Base-by-base conservation (phyloP, 2,113 vertebrate genomes). In the Melanotaenia duboulayi region DNA sequence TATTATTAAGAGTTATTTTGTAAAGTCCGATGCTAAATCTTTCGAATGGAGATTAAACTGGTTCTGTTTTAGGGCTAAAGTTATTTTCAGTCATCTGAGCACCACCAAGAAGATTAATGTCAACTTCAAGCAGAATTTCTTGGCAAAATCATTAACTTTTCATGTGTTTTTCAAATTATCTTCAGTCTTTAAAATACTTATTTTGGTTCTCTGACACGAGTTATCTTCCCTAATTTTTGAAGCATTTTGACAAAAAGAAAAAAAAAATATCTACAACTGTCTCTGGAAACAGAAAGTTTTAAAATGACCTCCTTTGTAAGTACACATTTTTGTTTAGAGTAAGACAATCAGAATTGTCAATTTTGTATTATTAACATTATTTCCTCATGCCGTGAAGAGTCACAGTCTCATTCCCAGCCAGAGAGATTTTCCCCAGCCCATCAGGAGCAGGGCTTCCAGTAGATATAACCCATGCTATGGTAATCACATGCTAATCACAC, bases 401-500 rank as follows among this genome's bases (percentile, higher is more conserved):
- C 88, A 84, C 87, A 89, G 80, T 74, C 88, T 89, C 85, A 85
- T 82, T 81, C 80, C 58, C 71, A 66, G 74, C 65, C 69, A 46
- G 62, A 83, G 85, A 82, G 83, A 87, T 85, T 81, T 85, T 58
- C 82, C 67, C 52, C 16, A 79, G 71, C 70, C 79, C 82, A 68
- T 77, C 85, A 90, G 66, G 81, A 51, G 57, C 74, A 52, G 69
- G 73, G 82, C 84, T 80, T 90, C 87, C 84, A 85, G 81, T 83
- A 85, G 87, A 82, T 86, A 65, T 73, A 84, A 87, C 79, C 86
- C 90, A 76, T 81, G 87, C 90, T 91, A 93, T 92, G 90, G 79
- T 93, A 92, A 93, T 92, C 82, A 85, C 89, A 93, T 93, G 90
- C 87, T 92, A 92, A 93, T 93, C 90, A 89, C 89, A 89, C 86